These are phyloP conservation scores for Plecotus auritus DNA, from an alignment of 2,113 vertebrate genomes.

Conservation along the genomic window DNA sequence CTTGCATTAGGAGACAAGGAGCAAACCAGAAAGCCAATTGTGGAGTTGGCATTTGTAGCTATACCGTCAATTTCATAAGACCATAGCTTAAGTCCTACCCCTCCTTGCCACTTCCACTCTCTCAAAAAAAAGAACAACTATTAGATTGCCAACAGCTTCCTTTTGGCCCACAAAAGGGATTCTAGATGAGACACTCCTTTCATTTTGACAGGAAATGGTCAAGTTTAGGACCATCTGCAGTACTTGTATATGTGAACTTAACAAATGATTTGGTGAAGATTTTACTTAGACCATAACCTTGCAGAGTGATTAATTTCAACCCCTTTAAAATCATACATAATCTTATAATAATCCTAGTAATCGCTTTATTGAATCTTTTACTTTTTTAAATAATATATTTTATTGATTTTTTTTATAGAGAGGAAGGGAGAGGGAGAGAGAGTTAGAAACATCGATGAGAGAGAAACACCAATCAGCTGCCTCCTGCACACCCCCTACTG, in stretches of 20 bases:
- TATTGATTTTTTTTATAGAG: too few species aligned
- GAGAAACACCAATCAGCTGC: too few species aligned
- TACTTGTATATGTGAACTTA: background rate
- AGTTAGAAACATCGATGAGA: too few species aligned
- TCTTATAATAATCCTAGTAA: background rate
- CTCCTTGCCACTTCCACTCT: background rate
- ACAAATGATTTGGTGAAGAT: background rate
- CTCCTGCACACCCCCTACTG: too few species aligned
- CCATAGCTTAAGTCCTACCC: background rate
- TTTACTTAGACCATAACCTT: background rate
- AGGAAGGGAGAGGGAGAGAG: too few species aligned
- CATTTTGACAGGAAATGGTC: background rate
- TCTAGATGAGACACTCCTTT: background rate
- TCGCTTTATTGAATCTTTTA: background rate
- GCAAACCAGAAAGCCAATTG: background rate
- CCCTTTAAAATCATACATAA: background rate
- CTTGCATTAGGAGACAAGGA: slow-evolving; percentile 59
- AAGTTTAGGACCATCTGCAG: background rate
- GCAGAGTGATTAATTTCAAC: background rate
- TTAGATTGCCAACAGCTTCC: background rate
- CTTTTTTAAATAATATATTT: background rate
- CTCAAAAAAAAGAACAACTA: background rate
- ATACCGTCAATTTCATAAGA: background rate
- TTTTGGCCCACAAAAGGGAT: background rate
- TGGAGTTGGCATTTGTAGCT: background rate